A percentile compares a stretch with the other conserved stretches of the same genome.
Evolutionary conservation across 2,888 invertebrate genomes (phyloP).

Genomic region (Drosophila acutilabella): DNA sequence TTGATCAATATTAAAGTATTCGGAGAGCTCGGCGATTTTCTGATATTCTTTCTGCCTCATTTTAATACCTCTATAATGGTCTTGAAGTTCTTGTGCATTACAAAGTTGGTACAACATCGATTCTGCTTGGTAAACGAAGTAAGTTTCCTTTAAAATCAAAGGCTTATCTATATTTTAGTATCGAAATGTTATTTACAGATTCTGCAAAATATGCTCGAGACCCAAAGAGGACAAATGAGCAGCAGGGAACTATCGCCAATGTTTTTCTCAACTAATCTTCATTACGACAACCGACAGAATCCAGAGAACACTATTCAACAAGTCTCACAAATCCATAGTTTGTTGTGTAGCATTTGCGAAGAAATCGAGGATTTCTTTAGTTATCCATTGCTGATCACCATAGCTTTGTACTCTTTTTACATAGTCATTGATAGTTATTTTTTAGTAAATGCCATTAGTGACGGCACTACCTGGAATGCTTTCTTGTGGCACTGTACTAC

Average conservation of each 20-base stretch:
- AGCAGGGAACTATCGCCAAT: neutral
- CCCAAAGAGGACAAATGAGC: neutral
- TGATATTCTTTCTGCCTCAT: neutral
- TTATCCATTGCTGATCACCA: constrained; percentile 81
- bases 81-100: neutral
- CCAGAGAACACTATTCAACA: constrained; percentile 77
- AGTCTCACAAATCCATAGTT: constrained; percentile 82
- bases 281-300: constrained; percentile 12
- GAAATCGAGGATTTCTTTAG: constrained; percentile 83
- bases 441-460: neutral
- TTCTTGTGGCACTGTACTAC: neutral
- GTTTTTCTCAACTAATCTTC: neutral
- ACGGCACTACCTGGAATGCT: neutral
- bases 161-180: too few species aligned
- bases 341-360: constrained; percentile 82
- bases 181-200: neutral
- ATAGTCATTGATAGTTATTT: neutral
- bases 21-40: neutral
- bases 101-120: neutral
- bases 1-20: neutral
- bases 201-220: constrained; percentile 43
- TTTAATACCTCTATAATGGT: neutral
- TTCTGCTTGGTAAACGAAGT: neutral
- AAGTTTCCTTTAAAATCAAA: neutral
- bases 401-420: constrained; percentile 61